Base-by-base conservation (phyloP, 2,113 vertebrate genomes). In the Archilochus colubris region DNA sequence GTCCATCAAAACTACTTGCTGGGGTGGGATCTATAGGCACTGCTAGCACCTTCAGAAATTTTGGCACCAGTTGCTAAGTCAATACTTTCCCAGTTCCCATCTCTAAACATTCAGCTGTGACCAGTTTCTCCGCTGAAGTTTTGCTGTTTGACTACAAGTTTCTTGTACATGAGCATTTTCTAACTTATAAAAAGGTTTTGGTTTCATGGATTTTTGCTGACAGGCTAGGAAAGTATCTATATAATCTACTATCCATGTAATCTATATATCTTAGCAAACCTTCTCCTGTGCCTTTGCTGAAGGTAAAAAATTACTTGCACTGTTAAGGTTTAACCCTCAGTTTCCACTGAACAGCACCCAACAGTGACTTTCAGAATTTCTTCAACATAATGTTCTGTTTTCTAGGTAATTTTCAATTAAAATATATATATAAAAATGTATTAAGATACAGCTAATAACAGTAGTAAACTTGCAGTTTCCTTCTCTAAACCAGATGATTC, bases 281-380 rank as follows among this genome's bases (percentile, higher is more conserved):
- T 51, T 6, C 4, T 6, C 9, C 5, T 57, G 50, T 82, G 54
- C 16, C 24, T 77, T 82, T 78, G 12, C 40, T 53, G 58, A 53
- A 73, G 24, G 50, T 30, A 30, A 84, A 24, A 28, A 33, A 19
- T 3, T 9, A 13, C 8, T 3, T 12, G 40, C 0, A 0, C 11
- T 36, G 9, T 31, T 76, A n/a, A 31, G 9, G 83, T 86, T 46
- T 83, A 55, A 61, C 22, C 24, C 36, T 51, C 61, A 28, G 48
- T 22, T 76, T 63, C 48, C 43, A 38, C 25, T 63, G 25, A 67
- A 46, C 16, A 46, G 48, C 5, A 13, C 70, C 40, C 62, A 75
- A 51, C 31, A 84, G 27, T 6, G 43, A 62, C 43, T 73, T 76
- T 57, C 63, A 68, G 12, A 25, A 61, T 68, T 66, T 61, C 31